A percentile compares a stretch with the other conserved stretches of the same genome.
Evolutionary conservation across 64 coral and sea anemone species (phyloP).

Genomic region (Montipora foliosa): DNA sequence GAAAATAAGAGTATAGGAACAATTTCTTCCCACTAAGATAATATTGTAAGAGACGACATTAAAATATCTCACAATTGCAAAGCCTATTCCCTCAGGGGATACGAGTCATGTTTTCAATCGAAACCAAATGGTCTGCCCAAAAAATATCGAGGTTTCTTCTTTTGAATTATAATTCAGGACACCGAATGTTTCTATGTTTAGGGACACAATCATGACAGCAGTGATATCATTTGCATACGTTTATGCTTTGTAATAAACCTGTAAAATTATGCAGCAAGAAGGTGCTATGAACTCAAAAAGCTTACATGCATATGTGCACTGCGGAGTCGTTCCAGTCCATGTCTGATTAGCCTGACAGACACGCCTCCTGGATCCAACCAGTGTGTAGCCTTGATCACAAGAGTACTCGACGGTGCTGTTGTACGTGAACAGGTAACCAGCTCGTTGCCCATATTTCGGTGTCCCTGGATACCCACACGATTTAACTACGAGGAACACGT

Average conservation of each 20-base stretch:
- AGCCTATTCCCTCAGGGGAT: too few species aligned
- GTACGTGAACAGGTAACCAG: slow-evolving; percentile 48
- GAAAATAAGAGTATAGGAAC: neutral
- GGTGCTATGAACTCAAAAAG: neutral
- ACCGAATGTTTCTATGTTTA: too few species aligned
- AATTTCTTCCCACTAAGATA: too few species aligned
- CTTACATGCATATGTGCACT: slow-evolving; percentile 59
- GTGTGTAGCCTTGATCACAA: slow-evolving; percentile 56
- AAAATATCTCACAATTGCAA: too few species aligned
- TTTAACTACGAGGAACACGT: slow-evolving; percentile 23
- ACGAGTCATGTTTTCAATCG: too few species aligned
- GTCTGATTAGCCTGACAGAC: slow-evolving; percentile 76
- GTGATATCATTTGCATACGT: too few species aligned
- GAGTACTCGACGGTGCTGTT: slow-evolving; percentile 50
- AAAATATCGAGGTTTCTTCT: too few species aligned
- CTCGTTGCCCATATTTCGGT: slow-evolving; percentile 56
- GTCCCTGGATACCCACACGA: slow-evolving; percentile 78
- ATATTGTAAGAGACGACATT: too few species aligned
- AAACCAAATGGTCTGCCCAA: too few species aligned
- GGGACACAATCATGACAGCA: too few species aligned
- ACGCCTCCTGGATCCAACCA: slow-evolving; percentile 49
- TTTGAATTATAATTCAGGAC: too few species aligned
- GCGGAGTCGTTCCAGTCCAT: slow-evolving; percentile 59
- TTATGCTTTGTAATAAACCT: too few species aligned
- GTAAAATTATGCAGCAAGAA: neutral